phyloP scores from a whole-genome alignment of 2,888 invertebrate species.

The Metallyticus violacea region DNA sequence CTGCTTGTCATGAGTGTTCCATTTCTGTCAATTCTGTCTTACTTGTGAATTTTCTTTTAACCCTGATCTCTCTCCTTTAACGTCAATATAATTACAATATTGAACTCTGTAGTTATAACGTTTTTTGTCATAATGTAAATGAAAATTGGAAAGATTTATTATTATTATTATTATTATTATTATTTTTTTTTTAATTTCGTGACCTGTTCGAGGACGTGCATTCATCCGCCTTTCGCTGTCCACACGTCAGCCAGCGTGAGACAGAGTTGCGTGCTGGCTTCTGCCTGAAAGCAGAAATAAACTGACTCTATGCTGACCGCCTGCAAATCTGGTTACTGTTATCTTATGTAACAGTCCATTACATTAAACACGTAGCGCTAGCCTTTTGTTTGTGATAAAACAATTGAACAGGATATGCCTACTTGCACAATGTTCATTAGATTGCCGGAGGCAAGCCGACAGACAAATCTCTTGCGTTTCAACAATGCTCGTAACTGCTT shows the following conservation, averaged over 20 bases:
- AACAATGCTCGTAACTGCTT: background rate
- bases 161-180: too few relatives aligned
- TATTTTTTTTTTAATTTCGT: constrained; percentile 4
- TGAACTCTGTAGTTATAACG: background rate
- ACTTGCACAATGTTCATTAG: background rate
- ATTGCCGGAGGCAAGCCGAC: too few relatives aligned
- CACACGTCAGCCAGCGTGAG: background rate
- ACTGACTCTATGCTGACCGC: background rate
- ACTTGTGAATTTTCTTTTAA: background rate
- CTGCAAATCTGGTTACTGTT: background rate
- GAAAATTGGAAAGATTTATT: background rate
- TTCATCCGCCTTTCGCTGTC: constrained; percentile 5
- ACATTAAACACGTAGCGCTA: background rate
- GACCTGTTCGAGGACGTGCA: constrained; percentile 14
- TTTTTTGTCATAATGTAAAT: constrained; percentile 15
- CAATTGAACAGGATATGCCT: background rate
- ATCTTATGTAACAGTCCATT: background rate
- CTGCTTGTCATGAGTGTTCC: background rate
- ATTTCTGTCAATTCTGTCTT: constrained; percentile 14
- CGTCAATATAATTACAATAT: background rate
- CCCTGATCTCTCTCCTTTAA: background rate
- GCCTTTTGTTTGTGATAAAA: background rate
- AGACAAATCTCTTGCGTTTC: background rate
- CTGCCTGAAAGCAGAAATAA: background rate
- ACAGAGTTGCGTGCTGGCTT: background rate